Conservation (phyloP, 2,113 vertebrate genomes). For the Pelodiscus sinensis region DNA sequence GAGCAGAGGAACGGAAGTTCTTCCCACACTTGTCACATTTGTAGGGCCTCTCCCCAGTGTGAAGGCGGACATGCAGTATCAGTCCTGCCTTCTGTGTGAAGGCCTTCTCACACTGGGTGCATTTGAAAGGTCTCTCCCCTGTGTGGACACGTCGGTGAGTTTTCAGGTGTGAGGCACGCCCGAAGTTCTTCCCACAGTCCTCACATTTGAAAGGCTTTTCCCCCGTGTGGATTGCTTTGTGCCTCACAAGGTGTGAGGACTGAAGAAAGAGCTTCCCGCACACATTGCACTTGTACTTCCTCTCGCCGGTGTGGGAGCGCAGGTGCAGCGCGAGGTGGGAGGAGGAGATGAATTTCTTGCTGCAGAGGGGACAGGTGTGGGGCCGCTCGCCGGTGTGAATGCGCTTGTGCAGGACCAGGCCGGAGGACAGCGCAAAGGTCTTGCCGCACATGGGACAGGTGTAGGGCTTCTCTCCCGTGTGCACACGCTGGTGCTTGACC, state of each 20-base stretch:
- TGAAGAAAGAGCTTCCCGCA: conserved; percentile 24
- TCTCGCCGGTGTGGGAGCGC: not conserved
- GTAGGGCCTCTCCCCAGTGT: conserved; percentile 30
- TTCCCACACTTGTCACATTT: conserved; percentile 32
- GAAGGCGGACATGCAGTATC: conserved; percentile 35
- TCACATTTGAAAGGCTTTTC: conserved; percentile 25
- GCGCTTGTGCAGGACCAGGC: conserved; percentile 55
- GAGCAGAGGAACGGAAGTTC: not conserved
- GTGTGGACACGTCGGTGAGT: not conserved
- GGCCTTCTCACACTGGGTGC: conserved; percentile 57
- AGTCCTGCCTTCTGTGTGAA: conserved; percentile 50
- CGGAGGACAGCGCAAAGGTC: conserved; percentile 25
- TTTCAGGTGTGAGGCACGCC: not conserved
- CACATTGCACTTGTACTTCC: not conserved
- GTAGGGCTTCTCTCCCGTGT: not conserved
- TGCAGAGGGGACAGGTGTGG: conserved; percentile 72
- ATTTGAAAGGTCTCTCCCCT: conserved; percentile 50
- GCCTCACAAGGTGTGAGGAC: not conserved
- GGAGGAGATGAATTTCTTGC: conserved; percentile 79
- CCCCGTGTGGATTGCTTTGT: conserved; percentile 19
- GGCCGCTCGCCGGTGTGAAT: conserved; percentile 65
- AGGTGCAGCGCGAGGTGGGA: conserved; percentile 72
- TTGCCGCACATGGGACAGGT: conserved; percentile 64
- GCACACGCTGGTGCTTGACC: not conserved
- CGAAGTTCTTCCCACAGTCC: conserved; percentile 19